These are phyloP conservation scores for Nasonovia ribisnigri DNA, from an alignment of 2,888 invertebrate species.

Conservation along the genomic window DNA sequence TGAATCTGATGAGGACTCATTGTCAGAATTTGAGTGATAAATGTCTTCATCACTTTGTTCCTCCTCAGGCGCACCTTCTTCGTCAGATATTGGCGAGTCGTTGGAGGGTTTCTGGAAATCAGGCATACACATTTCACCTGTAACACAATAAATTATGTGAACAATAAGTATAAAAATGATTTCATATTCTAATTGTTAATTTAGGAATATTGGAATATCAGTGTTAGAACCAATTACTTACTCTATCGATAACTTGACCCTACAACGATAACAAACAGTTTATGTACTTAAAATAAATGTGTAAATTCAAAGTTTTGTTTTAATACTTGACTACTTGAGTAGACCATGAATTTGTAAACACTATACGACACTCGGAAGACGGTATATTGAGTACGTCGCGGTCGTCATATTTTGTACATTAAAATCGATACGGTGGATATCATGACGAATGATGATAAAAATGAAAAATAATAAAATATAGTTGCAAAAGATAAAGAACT, in stretches of 20 bases:
- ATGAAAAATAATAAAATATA: neutral
- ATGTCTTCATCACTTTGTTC: slow-evolving; percentile 28
- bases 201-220: neutral
- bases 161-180: neutral
- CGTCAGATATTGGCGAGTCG: slow-evolving; percentile 19
- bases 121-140: slow-evolving; percentile 59
- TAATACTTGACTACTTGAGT: neutral
- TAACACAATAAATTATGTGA: neutral
- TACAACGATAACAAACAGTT: neutral
- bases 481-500: neutral
- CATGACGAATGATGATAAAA: neutral
- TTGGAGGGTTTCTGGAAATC: slow-evolving; percentile 23
- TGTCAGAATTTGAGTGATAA: slow-evolving; percentile 1
- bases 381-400: neutral
- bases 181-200: neutral
- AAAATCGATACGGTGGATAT: slow-evolving; percentile 35
- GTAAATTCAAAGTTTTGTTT: neutral
- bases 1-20: slow-evolving; percentile 38
- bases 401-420: neutral
- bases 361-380: neutral
- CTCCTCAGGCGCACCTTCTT: neutral
- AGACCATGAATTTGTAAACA: neutral
- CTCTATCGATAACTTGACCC: neutral
- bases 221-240: neutral
- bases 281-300: neutral